Base-by-base conservation (phyloP, 2,113 vertebrate species). In the Phyllopteryx taeniolatus region DNA sequence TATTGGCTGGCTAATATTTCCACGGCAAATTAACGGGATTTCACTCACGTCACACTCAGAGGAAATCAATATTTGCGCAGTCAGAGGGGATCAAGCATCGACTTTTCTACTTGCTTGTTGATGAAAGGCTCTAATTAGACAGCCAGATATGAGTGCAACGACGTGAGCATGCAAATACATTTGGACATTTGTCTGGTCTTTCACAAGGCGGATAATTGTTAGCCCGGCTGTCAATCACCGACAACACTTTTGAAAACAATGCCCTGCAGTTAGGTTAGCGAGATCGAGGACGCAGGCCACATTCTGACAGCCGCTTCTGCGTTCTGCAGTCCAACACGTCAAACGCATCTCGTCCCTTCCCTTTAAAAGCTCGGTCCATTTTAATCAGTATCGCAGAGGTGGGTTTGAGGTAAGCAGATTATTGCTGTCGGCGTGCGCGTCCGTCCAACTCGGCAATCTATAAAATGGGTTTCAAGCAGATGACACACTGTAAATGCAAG, bases 331-430 rank as follows among this genome's bases (percentile, higher is more conserved):
- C 72, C 67, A 69, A 74, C 80, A 71, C 43, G 59, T 70, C 44
- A 76, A 20, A 33, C 19, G 8, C 57, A 79, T 83, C 66, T 66
- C 67, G 53, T 76, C 51, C 71, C 56, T 78, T 75, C 73, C 57
- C 65, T 73, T 44, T 31, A 79, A 79, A 79, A 73, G 56, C 8
- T 44, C 46, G 8, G 14, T 17, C 72, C 70, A 76, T 82, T 79
- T 84, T 79, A 84, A 81, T 87, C 76, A 74, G 63, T 43, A 72
- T 44, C 77, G 71, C 70, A 47, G 63, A 70, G 61, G 33, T 75
- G 70, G 69, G 73, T 79, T 79, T 81, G 44, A 71, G 71, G 74
- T 79, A 79, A 87, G 46, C 39, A 75, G 80, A 83, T 87, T 87
- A 78, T 73, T 68, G 60, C 54, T 57, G 67, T 51, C 66, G 79